Percentiles rank a stretch among this genome's conserved stretches.
These are phyloP conservation scores for Microchrysa polita DNA, from an alignment of 2,888 invertebrate species.

Conservation along the genomic window DNA sequence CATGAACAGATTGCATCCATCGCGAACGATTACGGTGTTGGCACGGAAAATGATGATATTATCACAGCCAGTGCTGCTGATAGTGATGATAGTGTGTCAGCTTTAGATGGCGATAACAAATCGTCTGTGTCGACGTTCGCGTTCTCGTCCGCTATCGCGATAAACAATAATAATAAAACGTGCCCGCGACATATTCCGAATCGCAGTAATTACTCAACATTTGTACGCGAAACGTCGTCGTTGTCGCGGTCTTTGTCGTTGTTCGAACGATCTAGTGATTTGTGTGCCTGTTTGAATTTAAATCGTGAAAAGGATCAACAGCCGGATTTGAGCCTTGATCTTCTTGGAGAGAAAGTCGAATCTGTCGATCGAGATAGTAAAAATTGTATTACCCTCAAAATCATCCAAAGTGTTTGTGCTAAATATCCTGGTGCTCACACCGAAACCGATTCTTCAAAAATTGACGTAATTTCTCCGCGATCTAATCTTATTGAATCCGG, in stretches of 20 bases:
- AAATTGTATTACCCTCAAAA: too few species aligned
- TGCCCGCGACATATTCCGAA: conserved; percentile 49
- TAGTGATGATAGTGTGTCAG: conserved; percentile 27
- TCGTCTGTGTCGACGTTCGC: conserved; percentile 25
- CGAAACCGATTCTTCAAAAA: too few species aligned
- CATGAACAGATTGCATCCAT: too few species aligned
- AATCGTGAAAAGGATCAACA: not conserved
- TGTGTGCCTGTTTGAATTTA: not conserved
- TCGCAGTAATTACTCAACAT: conserved; percentile 53
- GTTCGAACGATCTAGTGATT: not conserved
- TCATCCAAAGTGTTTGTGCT: too few species aligned
- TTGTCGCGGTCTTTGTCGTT: conserved; percentile 3
- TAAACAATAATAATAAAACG: conserved; percentile 53
- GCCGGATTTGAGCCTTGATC: not conserved
- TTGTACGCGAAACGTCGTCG: conserved; percentile 52
- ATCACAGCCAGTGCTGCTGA: too few species aligned
- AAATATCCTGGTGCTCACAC: too few species aligned
- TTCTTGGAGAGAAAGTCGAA: too few species aligned
- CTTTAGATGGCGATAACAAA: conserved; percentile 30
- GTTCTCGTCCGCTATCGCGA: conserved; percentile 29
- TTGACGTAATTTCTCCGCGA: too few species aligned
- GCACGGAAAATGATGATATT: not conserved
- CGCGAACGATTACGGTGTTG: not conserved
- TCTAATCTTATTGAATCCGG: not conserved
- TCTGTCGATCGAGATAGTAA: too few species aligned